Conservation (phyloP, 2,888 invertebrate genomes). For the Sarcophaga caerulescens region DNA sequence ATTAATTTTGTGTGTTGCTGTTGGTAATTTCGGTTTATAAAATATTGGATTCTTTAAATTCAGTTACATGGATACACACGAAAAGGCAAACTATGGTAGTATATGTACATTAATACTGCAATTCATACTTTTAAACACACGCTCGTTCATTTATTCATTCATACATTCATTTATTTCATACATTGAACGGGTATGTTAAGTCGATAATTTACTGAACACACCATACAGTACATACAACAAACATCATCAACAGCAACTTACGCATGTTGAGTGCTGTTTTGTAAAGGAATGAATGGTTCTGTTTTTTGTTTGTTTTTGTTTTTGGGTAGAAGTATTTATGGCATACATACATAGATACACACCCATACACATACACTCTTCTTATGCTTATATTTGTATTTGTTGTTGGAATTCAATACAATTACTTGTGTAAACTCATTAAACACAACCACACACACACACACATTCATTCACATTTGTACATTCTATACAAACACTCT, state of each 20-base stretch:
- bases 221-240: not conserved
- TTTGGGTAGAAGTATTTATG: not conserved
- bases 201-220: conserved; percentile 69
- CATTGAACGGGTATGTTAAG: conserved; percentile 64
- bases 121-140: not conserved
- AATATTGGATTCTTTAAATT: conserved; percentile 27
- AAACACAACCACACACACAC: conserved; percentile 6
- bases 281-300: not conserved
- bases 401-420: conserved; percentile 50
- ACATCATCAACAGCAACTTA: conserved; percentile 61
- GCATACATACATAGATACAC: not conserved
- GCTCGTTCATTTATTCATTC: conserved; percentile 44
- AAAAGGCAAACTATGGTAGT: conserved; percentile 44
- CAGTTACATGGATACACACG: not conserved
- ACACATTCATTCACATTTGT: not conserved
- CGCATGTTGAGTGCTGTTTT: conserved; percentile 35
- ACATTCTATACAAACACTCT: conserved; percentile 6
- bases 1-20: not conserved
- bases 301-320: not conserved
- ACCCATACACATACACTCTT: not conserved
- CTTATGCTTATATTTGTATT: not conserved
- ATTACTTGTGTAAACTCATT: conserved; percentile 56
- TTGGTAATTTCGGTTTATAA: not conserved
- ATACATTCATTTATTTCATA: conserved; percentile 29
- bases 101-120: not conserved